Conservation (phyloP, 2,113 vertebrate genomes). For the human (Homo sapiens) region DNA sequence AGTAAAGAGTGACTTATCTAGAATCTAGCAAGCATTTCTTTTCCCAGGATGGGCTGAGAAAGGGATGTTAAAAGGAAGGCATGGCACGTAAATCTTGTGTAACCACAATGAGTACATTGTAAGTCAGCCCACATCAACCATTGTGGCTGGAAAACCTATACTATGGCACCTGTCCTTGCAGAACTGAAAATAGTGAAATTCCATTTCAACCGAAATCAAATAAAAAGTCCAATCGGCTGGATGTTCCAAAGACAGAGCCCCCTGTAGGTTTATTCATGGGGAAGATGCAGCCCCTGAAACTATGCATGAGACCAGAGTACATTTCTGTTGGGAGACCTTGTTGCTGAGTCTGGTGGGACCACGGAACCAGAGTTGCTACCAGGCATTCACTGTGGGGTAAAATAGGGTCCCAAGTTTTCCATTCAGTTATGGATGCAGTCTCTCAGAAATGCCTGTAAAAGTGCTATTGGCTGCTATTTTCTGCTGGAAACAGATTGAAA, state of each 20-base stretch:
- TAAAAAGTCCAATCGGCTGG: conserved; percentile 37
- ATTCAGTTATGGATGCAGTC: background rate
- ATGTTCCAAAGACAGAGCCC: background rate
- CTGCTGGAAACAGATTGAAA: conserved; percentile 14
- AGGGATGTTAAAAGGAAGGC: conserved; percentile 52
- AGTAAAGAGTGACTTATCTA: conserved; percentile 67
- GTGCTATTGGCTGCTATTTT: background rate
- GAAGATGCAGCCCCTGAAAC: background rate
- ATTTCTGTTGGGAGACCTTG: background rate
- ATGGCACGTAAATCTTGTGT: conserved; percentile 4
- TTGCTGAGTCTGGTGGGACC: background rate
- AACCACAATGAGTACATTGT: conserved; percentile 73
- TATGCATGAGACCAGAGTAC: background rate
- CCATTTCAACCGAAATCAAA: conserved; percentile 43
- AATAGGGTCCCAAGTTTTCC: background rate
- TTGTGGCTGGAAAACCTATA: conserved; percentile 48
- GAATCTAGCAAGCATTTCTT: conserved; percentile 66
- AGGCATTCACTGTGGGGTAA: background rate
- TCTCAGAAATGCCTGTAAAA: background rate
- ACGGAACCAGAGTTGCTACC: background rate
- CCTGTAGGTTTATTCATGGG: background rate
- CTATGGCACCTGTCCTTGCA: conserved; percentile 31
- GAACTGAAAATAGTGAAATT: conserved; percentile 30
- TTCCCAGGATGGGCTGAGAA: conserved; percentile 51
- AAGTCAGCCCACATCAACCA: background rate